phyloP scores from a whole-genome alignment of 2,888 invertebrate genomes.

The Antheraea assamensis region DNA sequence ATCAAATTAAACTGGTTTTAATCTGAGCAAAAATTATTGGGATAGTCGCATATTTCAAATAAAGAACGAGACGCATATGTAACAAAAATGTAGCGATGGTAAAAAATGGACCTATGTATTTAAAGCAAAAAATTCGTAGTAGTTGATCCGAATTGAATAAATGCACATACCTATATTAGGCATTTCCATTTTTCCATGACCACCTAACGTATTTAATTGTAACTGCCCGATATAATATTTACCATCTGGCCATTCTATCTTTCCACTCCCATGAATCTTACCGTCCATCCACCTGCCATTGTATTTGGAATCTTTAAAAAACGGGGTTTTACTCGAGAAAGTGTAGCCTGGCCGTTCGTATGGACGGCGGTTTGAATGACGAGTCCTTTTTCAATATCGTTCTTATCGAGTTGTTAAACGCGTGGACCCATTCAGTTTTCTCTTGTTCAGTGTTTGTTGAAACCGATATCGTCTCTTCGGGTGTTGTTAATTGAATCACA shows the following conservation, averaged over 20 bases:
- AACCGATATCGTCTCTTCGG: constrained; percentile 89
- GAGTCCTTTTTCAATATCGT: constrained; percentile 84
- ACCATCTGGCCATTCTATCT: constrained; percentile 91
- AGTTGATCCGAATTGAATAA: background rate
- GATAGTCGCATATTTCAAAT: background rate
- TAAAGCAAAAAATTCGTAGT: background rate
- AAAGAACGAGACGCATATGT: background rate
- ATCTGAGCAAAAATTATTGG: background rate
- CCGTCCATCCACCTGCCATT: constrained; percentile 92
- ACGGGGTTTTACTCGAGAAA: constrained; percentile 85
- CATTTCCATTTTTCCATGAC: constrained; percentile 86
- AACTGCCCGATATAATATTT: constrained; percentile 91
- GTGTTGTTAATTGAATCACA: constrained; percentile 87
- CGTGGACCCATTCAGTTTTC: constrained; percentile 91
- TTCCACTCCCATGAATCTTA: constrained; percentile 91
- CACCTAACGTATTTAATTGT: constrained; percentile 87
- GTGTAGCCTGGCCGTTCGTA: constrained; percentile 87
- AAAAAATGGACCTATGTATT: background rate
- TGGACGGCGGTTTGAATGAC: constrained; percentile 85
- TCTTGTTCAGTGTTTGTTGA: constrained; percentile 85
- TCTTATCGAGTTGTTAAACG: constrained; percentile 88
- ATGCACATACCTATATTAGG: constrained; percentile 79
- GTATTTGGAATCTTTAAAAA: constrained; percentile 90
- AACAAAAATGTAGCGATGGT: background rate
- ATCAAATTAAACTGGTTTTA: background rate